Evolutionary conservation across 2,888 invertebrate genomes (phyloP).

Genomic region (Mesochorus sp.): DNA sequence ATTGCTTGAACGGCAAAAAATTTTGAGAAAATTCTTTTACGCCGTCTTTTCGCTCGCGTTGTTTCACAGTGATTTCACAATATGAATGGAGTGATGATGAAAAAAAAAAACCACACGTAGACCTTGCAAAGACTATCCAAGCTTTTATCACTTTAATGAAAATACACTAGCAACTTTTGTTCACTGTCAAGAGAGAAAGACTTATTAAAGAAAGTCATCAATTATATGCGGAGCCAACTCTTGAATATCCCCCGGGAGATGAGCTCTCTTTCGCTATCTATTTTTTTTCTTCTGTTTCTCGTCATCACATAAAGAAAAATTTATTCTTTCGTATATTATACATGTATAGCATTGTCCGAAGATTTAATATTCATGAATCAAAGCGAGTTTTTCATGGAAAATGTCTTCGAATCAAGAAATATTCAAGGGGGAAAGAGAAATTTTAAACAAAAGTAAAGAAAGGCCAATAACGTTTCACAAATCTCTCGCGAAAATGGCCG

Average conservation of each 20-base stretch:
- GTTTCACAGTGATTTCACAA: slow-evolving; percentile 36
- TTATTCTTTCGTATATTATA: slow-evolving; percentile 23
- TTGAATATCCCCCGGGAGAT: slow-evolving; percentile 30
- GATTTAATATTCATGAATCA: slow-evolving; percentile 44
- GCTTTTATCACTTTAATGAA: slow-evolving; percentile 50
- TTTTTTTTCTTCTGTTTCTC: too few species aligned
- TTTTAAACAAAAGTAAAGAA: too few species aligned
- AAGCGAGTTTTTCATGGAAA: slow-evolving; percentile 19
- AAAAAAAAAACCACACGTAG: slow-evolving; percentile 1
- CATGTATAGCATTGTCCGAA: too few species aligned
- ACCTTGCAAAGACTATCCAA: slow-evolving; percentile 3
- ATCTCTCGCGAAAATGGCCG: too few species aligned
- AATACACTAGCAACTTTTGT: slow-evolving; percentile 52
- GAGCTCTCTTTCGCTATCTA: slow-evolving; percentile 5
- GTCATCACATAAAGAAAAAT: slow-evolving; percentile 28
- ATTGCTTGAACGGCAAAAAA: slow-evolving; percentile 29
- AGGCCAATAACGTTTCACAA: too few species aligned
- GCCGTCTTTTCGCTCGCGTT: neutral
- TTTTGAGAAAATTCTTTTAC: slow-evolving; percentile 29
- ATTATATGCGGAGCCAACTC: slow-evolving; percentile 49
- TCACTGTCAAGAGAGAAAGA: neutral
- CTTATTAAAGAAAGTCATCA: slow-evolving; percentile 56
- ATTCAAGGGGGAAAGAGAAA: too few species aligned
- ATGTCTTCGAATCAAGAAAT: too few species aligned
- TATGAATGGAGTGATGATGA: slow-evolving; percentile 21